Evolutionary conservation across 2,113 vertebrate genomes (phyloP).

Genomic region (Dascyllus trimaculatus): DNA sequence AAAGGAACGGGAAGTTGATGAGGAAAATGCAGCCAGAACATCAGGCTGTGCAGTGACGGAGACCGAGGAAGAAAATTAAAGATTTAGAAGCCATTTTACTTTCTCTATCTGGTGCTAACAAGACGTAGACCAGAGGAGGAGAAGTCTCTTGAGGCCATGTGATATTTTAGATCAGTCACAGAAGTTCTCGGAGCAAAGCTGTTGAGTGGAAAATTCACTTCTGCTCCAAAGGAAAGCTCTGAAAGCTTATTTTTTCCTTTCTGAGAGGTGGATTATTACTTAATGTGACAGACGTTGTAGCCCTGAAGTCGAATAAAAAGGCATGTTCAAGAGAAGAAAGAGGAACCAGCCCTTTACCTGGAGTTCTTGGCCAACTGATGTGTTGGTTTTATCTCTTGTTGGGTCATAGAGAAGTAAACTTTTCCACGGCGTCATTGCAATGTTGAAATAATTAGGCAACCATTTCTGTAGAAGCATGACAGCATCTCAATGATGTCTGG

Average conservation of each 20-base stretch:
- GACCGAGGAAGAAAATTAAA: background rate
- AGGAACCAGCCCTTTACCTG: too few species aligned
- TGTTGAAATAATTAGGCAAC: too few species aligned
- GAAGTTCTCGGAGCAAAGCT: background rate
- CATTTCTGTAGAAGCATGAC: too few species aligned
- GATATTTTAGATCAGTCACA: slow-evolving; percentile 21
- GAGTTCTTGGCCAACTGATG: too few species aligned
- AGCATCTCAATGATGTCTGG: too few species aligned
- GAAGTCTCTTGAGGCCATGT: slow-evolving; percentile 5
- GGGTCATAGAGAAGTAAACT: too few species aligned
- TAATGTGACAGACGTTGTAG: too few species aligned
- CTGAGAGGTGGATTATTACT: background rate
- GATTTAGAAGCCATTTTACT: slow-evolving; percentile 1
- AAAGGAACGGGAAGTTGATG: slow-evolving; percentile 28
- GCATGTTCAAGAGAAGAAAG: background rate
- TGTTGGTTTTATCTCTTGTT: too few species aligned
- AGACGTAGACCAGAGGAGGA: background rate
- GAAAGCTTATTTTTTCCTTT: background rate
- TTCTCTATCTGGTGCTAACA: background rate
- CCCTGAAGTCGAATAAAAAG: too few species aligned
- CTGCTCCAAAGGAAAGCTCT: too few species aligned
- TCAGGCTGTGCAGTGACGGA: background rate
- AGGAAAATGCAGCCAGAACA: slow-evolving; percentile 5
- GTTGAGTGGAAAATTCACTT: slow-evolving; percentile 10
- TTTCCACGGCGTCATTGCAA: too few species aligned